phyloP scores from a whole-genome alignment of 2,888 invertebrate genomes.

The Parapristionchus giblindavisi region DNA sequence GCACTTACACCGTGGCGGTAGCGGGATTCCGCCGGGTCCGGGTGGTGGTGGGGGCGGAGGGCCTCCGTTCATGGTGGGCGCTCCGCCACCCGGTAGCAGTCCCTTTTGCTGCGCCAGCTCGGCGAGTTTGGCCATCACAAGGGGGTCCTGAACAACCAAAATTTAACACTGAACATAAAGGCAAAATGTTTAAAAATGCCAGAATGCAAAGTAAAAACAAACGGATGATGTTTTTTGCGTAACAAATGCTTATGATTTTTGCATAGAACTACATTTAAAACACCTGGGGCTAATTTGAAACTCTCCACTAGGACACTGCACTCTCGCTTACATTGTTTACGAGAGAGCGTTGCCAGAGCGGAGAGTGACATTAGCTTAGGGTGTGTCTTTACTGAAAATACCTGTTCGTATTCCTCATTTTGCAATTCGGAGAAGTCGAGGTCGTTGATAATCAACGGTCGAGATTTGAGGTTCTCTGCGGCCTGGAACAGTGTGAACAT shows the following conservation, averaged over 20 bases:
- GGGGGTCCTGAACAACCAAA: slow-evolving; percentile 43
- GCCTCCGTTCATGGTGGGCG: slow-evolving; percentile 39
- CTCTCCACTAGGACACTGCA: no score
- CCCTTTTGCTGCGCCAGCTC: slow-evolving; percentile 50
- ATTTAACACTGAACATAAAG: no score
- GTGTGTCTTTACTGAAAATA: no score
- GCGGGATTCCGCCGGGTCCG: slow-evolving; percentile 50
- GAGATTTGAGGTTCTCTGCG: slow-evolving; percentile 70
- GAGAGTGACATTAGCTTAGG: no score
- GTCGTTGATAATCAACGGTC: slow-evolving; percentile 83
- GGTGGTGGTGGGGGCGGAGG: slow-evolving; percentile 58
- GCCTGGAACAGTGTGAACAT: slow-evolving; percentile 46
- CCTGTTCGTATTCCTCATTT: slow-evolving; percentile 82
- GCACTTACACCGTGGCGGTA: slow-evolving; percentile 55
- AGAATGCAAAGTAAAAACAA: no score
- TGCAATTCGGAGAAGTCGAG: slow-evolving; percentile 93
- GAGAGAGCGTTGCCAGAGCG: no score
- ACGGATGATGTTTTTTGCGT: neutral
- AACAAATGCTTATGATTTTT: neutral
- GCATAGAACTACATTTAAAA: neutral
- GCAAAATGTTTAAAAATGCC: no score
- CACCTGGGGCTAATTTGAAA: no score
- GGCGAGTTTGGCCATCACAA: slow-evolving; percentile 52
- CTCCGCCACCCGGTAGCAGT: slow-evolving; percentile 41
- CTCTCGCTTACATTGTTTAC: no score